Conservation (phyloP, 2,797 vertebrate species). For the Triplophysa bombifrons region DNA sequence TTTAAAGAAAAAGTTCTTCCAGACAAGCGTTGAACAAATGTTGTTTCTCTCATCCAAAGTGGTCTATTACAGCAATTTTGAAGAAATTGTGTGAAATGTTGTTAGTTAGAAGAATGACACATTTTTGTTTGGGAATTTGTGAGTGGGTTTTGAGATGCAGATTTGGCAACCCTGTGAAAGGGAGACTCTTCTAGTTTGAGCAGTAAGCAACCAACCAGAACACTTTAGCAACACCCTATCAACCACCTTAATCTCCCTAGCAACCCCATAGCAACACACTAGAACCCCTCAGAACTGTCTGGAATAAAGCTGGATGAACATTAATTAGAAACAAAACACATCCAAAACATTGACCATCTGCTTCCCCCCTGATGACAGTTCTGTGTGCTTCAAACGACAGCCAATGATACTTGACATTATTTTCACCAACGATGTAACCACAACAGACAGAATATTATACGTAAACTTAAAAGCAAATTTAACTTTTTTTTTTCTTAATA, state of each 20-base stretch:
- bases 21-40: too few species aligned
- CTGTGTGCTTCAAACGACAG: background rate
- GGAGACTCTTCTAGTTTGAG: background rate
- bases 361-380: background rate
- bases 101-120: too few species aligned
- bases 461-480: too few species aligned
- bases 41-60: too few species aligned
- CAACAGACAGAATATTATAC: too few species aligned
- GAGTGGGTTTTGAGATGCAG: too few species aligned
- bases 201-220: background rate
- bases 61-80: too few species aligned
- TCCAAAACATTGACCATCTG: constrained; percentile 18
- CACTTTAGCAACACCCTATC: background rate
- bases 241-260: too few species aligned
- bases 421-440: background rate
- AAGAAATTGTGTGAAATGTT: too few species aligned
- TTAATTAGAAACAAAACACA: background rate
- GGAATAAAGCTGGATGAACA: constrained; percentile 1
- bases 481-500: background rate
- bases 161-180: too few species aligned
- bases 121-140: too few species aligned
- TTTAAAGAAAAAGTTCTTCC: too few species aligned
- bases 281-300: background rate
- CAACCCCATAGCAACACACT: background rate
- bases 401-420: background rate